Conservation (phyloP, 2,797 vertebrate species). For the Gastrophryne carolinensis region DNA sequence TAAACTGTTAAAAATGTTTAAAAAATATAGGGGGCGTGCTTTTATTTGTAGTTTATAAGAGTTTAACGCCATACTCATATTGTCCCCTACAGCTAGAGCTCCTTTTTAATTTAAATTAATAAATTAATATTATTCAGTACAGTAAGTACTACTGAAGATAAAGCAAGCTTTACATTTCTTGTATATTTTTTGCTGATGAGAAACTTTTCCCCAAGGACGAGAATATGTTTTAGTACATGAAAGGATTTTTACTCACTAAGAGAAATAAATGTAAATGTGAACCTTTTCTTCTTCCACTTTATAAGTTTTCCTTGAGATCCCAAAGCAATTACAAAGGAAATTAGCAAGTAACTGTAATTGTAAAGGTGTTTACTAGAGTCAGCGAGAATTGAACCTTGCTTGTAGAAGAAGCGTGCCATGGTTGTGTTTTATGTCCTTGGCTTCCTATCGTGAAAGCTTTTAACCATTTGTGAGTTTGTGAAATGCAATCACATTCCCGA, state of each 20-base stretch:
- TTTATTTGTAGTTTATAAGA: too few species aligned
- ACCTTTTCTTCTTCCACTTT: not conserved
- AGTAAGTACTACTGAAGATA: too few species aligned
- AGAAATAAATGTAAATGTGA: constrained; percentile 17
- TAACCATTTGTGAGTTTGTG: constrained; percentile 4
- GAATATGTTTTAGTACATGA: constrained; percentile 3
- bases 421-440: not conserved
- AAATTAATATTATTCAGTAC: not conserved
- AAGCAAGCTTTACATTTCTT: not conserved
- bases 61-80: too few species aligned
- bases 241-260: not conserved
- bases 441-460: not conserved
- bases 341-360: constrained; percentile 18
- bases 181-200: not conserved
- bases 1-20: too few species aligned
- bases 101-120: too few species aligned
- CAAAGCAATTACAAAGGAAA: constrained; percentile 37
- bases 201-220: constrained; percentile 1
- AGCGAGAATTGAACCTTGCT: not conserved
- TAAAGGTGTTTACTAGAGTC: not conserved
- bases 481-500: too few species aligned
- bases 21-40: too few species aligned
- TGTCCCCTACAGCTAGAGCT: too few species aligned
- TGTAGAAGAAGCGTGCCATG: not conserved
- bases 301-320: not conserved